Evolutionary conservation across 2,888 invertebrate species (phyloP).

Genomic region (Sphaeridia pumilis): DNA sequence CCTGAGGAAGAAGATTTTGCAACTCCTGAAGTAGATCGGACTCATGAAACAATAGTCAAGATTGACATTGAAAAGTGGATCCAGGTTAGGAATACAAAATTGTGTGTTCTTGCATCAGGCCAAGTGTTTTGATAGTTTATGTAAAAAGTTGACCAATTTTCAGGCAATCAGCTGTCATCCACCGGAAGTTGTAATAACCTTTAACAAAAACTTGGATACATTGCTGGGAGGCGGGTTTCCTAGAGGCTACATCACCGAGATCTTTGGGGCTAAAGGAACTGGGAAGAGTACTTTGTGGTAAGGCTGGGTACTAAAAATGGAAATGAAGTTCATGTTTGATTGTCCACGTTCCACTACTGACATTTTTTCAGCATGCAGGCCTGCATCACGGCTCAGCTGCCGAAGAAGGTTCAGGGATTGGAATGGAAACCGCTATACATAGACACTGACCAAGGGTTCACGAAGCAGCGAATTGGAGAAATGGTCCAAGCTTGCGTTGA

Average conservation of each 20-base stretch:
- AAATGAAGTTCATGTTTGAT: too few species aligned
- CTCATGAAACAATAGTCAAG: background rate
- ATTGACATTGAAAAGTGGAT: slow-evolving; percentile 1
- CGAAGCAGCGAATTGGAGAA: slow-evolving; percentile 12
- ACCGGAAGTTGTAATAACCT: slow-evolving; percentile 14
- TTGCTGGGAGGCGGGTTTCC: slow-evolving; percentile 26
- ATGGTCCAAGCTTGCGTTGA: slow-evolving; percentile 21
- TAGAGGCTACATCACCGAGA: slow-evolving; percentile 27
- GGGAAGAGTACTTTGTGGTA: slow-evolving; percentile 32
- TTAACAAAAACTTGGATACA: slow-evolving; percentile 17
- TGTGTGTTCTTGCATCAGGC: background rate
- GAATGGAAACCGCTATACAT: slow-evolving; percentile 27
- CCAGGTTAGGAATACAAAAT: too few species aligned
- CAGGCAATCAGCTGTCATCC: background rate
- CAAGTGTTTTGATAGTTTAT: background rate
- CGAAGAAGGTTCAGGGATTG: slow-evolving; percentile 14
- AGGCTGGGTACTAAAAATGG: too few species aligned
- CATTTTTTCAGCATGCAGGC: slow-evolving; percentile 6
- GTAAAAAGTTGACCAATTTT: background rate
- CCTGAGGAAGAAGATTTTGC: background rate
- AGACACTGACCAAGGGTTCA: slow-evolving; percentile 29
- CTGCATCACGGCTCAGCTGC: slow-evolving; percentile 11
- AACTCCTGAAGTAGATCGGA: background rate
- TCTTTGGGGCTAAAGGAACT: slow-evolving; percentile 25
- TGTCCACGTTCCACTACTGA: too few species aligned